Conservation (phyloP, 1,140 invertebrate species). For the Drosophila nikananu region DNA sequence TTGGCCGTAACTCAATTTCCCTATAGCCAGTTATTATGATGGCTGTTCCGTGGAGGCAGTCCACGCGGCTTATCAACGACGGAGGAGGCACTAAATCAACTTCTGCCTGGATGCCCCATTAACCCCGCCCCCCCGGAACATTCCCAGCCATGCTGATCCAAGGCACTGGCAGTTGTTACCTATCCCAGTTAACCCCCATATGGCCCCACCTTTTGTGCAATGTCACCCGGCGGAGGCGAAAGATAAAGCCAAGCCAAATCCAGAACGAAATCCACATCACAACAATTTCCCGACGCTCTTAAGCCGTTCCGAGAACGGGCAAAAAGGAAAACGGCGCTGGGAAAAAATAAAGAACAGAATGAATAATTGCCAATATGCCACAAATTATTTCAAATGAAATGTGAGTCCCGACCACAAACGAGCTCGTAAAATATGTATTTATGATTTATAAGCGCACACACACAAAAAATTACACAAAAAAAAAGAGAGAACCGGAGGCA, state of each 20-base stretch:
- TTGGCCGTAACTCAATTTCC: slow-evolving; percentile 50
- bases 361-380: slow-evolving; percentile 84
- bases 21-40: slow-evolving; percentile 51
- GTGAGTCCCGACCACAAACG: slow-evolving; percentile 67
- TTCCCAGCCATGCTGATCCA: background rate
- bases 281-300: slow-evolving; percentile 67
- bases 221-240: slow-evolving; percentile 59
- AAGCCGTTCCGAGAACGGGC: slow-evolving; percentile 50
- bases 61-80: slow-evolving; percentile 60
- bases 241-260: slow-evolving; percentile 82
- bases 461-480: slow-evolving; percentile 23
- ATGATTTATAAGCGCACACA: slow-evolving; percentile 72
- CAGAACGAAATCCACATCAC: slow-evolving; percentile 77
- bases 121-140: background rate
- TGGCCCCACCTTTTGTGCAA: slow-evolving; percentile 68
- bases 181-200: slow-evolving; percentile 18
- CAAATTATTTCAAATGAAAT: slow-evolving; percentile 84
- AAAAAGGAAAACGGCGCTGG: slow-evolving; percentile 11
- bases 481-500: slow-evolving; percentile 4
- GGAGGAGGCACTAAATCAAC: slow-evolving; percentile 72
- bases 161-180: slow-evolving; percentile 32
- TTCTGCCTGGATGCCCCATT: slow-evolving; percentile 67
- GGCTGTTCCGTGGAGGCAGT: slow-evolving; percentile 21
- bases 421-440: slow-evolving; percentile 75
- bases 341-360: slow-evolving; percentile 55